These are phyloP conservation scores for Zaprionus africanus DNA, from an alignment of 1,140 invertebrate genomes.

Conservation along the genomic window DNA sequence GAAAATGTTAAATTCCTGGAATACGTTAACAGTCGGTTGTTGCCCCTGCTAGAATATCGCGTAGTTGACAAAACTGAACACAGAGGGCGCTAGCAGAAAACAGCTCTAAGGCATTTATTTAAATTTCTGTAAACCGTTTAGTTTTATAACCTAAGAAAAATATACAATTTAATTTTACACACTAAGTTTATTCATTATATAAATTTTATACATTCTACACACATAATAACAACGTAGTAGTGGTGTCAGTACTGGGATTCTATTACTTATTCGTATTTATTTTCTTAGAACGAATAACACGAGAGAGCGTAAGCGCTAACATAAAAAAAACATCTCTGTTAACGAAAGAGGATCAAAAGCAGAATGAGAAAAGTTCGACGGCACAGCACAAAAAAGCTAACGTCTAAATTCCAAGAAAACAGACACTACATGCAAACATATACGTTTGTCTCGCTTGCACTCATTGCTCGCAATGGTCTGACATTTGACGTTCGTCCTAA, in stretches of 20 bases:
- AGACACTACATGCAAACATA: not conserved
- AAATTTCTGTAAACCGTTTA: too few relatives aligned
- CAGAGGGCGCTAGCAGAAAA: not conserved
- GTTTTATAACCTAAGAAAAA: too few relatives aligned
- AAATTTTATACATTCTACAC: too few relatives aligned
- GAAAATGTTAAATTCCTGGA: not conserved
- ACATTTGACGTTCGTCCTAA: slow-evolving; percentile 32
- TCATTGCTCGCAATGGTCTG: not conserved
- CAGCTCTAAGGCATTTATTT: too few relatives aligned
- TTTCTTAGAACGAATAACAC: not conserved
- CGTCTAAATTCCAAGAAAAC: slow-evolving; percentile 22
- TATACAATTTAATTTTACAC: too few relatives aligned
- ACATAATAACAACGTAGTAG: too few relatives aligned
- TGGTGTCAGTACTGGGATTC: too few relatives aligned
- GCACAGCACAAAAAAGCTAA: slow-evolving; percentile 20
- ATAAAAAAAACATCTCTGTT: slow-evolving; percentile 1
- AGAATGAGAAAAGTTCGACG: slow-evolving; percentile 32
- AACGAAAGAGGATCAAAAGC: slow-evolving; percentile 18
- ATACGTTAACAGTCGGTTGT: not conserved
- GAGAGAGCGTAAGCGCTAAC: not conserved
- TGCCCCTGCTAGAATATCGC: not conserved
- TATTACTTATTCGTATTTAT: too few relatives aligned
- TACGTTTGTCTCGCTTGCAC: slow-evolving; percentile 34
- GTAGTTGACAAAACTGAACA: not conserved
- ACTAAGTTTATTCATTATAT: too few relatives aligned